phyloP scores from a whole-genome alignment of 2,797 vertebrate genomes.

The Triplophysa bombifrons region DNA sequence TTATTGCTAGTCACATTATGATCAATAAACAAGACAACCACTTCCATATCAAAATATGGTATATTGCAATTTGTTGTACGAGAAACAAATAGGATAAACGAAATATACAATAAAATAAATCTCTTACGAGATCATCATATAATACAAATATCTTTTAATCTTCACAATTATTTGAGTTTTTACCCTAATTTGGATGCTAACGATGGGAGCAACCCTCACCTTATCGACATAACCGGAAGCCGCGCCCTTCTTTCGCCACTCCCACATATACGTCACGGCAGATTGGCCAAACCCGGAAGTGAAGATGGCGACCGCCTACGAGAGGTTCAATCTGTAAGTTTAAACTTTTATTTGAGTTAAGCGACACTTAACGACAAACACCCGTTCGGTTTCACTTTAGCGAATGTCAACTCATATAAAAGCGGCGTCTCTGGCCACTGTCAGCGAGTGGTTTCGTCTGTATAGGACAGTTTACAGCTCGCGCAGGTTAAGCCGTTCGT shows the following conservation, averaged over 20 bases:
- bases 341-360: constrained; percentile 29
- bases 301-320: constrained; percentile 88
- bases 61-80: no score
- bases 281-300: constrained; percentile 64
- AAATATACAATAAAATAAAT: not conserved
- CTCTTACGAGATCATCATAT: not conserved
- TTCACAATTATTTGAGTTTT: no score
- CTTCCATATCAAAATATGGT: no score
- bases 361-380: not conserved
- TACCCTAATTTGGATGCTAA: not conserved
- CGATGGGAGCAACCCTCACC: not conserved
- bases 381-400: not conserved
- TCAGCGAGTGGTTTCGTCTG: not conserved
- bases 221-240: not conserved
- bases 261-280: constrained; percentile 42
- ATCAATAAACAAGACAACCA: no score
- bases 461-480: not conserved
- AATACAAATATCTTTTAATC: no score
- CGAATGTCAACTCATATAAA: not conserved
- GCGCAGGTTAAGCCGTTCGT: constrained; percentile 24
- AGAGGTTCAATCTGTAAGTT: constrained; percentile 92
- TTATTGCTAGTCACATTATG: no score
- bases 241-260: not conserved
- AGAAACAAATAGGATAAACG: no score
- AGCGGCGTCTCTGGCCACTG: not conserved